These are phyloP conservation scores for Colossoma macropomum DNA, from an alignment of 2,113 vertebrate genomes.

Conservation along the genomic window DNA sequence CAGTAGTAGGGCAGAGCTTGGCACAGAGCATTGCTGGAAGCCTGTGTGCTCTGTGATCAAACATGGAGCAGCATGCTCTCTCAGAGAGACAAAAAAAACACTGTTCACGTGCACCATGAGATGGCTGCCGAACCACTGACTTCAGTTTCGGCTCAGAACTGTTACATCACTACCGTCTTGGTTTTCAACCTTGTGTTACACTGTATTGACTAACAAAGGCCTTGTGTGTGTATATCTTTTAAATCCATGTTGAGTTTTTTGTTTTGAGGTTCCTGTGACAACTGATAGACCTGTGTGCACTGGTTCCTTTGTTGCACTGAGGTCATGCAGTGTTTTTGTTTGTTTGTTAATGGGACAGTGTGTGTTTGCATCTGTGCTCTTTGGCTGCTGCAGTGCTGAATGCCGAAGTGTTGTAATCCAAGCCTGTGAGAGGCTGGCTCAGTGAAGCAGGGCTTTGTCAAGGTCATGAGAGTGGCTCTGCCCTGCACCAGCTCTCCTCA, in stretches of 20 bases:
- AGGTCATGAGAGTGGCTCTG: constrained; percentile 59
- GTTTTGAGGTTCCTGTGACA: not conserved
- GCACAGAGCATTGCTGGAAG: too few species aligned
- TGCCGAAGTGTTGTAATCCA: constrained; percentile 59
- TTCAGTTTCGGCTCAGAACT: too few species aligned
- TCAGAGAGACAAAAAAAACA: too few species aligned
- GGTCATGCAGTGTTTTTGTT: not conserved
- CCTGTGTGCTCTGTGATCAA: too few species aligned
- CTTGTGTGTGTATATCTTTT: not conserved
- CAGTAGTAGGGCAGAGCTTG: too few species aligned
- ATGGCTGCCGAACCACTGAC: too few species aligned
- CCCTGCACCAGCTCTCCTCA: constrained; percentile 8
- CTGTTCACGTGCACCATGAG: too few species aligned
- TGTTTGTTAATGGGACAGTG: constrained; percentile 25
- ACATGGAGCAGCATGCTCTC: too few species aligned
- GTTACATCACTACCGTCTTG: too few species aligned
- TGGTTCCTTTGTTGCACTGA: not conserved
- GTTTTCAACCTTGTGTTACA: too few species aligned
- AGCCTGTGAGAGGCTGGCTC: constrained; percentile 44
- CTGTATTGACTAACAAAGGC: too few species aligned
- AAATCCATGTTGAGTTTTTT: not conserved
- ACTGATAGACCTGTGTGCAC: not conserved
- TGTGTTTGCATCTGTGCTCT: not conserved
- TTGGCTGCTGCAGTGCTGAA: constrained; percentile 37
- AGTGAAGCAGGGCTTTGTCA: constrained; percentile 60